Conservation (phyloP, 2,888 invertebrate genomes). For the Pachydiplax longipennis region DNA sequence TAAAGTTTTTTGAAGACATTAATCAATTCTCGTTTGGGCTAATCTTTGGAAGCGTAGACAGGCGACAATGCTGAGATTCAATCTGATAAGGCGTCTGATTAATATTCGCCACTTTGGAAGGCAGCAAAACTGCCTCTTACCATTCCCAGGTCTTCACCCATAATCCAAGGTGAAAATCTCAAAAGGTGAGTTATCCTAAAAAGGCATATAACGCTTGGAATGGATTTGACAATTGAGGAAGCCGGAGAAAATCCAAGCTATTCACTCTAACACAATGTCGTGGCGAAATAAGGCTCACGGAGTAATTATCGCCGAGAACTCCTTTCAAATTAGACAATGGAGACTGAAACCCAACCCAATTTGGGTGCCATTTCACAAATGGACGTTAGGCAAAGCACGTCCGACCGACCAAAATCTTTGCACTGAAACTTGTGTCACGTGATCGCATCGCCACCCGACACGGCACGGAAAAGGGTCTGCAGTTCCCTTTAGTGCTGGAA, state of each 20-base stretch:
- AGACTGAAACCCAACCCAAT: background rate
- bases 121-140: too few species aligned
- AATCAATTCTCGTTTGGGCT: too few species aligned
- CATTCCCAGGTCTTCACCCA: too few species aligned
- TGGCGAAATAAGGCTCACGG: background rate
- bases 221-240: background rate
- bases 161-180: too few species aligned
- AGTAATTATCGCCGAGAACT: slow-evolving; percentile 1
- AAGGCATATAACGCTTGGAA: background rate
- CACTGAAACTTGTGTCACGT: background rate
- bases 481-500: background rate
- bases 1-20: too few species aligned
- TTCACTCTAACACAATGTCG: background rate
- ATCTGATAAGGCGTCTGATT: too few species aligned
- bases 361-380: background rate
- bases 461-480: background rate
- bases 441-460: background rate
- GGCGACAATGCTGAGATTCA: too few species aligned
- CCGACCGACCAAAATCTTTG: slow-evolving; percentile 2
- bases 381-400: background rate
- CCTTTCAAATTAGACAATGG: slow-evolving; percentile 18
- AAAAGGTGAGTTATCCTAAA: background rate
- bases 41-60: too few species aligned
- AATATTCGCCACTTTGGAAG: too few species aligned
- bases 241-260: background rate